Percentiles rank a stretch among this genome's conserved stretches.
phyloP scores from a whole-genome alignment of 1,140 invertebrate genomes.

The Glossosoma conforme region DNA sequence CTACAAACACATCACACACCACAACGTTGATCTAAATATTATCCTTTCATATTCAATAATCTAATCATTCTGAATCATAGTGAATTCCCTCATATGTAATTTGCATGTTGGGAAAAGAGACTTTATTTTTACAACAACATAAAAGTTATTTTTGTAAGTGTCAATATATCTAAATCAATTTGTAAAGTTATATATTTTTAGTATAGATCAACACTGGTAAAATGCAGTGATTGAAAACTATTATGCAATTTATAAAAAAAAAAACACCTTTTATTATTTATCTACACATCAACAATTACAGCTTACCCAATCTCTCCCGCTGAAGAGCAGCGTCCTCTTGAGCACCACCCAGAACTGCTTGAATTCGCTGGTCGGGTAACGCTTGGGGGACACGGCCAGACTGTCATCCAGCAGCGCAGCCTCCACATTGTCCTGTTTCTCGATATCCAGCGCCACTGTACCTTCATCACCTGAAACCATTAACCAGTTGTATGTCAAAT shows the following conservation, averaged over 20 bases:
- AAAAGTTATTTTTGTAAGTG: conserved; percentile 6
- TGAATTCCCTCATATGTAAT: no score
- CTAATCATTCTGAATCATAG: no score
- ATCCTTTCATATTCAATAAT: no score
- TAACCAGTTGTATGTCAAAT: no score
- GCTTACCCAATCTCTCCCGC: conserved; percentile 75
- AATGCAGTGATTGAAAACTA: no score
- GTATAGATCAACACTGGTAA: neutral
- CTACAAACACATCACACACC: no score
- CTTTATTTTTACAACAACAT: no score
- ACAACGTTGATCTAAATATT: no score
- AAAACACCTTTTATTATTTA: no score
- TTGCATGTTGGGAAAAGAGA: no score
- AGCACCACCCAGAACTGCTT: conserved; percentile 78
- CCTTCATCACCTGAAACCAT: conserved; percentile 37
- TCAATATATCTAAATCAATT: neutral
- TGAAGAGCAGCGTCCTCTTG: conserved; percentile 73
- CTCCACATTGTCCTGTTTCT: conserved; percentile 60
- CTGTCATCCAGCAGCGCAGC: conserved; percentile 60
- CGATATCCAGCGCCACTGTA: conserved; percentile 53
- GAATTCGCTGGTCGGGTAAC: conserved; percentile 72
- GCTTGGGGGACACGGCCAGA: conserved; percentile 53
- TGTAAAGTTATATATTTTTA: neutral
- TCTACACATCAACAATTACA: no score
- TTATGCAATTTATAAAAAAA: no score